Base-by-base conservation (phyloP, 1,140 invertebrate species). In the Zaprionus tsacasi region DNA sequence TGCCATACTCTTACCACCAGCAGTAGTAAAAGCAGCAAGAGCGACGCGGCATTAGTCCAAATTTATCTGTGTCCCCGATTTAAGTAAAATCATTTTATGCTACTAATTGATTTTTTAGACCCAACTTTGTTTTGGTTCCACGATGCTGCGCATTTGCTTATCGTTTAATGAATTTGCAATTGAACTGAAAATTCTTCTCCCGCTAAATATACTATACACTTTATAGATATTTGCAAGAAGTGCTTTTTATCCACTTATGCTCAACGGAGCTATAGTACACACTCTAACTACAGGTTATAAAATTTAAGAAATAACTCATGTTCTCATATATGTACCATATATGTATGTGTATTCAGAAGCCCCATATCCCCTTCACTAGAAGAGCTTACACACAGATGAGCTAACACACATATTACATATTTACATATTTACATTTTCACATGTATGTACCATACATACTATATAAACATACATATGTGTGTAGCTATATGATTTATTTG, bases 31-130 rank as follows among this genome's bases (percentile, higher is more conserved):
- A 2, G 21, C 21, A 21, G 21, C 21, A 21, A 21, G 2, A 21
- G 21, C 21, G 21, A 21, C 71, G 55, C 56, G 76, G 50, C 43
- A 45, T 17, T 36, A 54, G 54, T 64, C 56, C 63, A 52, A 75
- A 70, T 70, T 59, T 70, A 81, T 69, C 52, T 54, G 59, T 68
- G 81, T 70, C 66, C 52, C 75, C 56, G 76, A 55, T 77, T 73
- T 58, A 79, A 77, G 48, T 50, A 50, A 87, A 82, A 87, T 64
- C 52, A 79, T 87, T 86, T 87, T 86, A 82, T 82, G 70, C 67
- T 86, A 79, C 82, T 86, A 86, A 86, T 86, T 86, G 82, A 87
- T 86, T 86, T 86, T 86, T 79, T 64, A 87, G 82, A 76, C 68
- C 38, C 36, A 54, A 59, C 43, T 61, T 63, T 67, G 59, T 76